A percentile compares a stretch with the other conserved stretches of the same genome.
These are phyloP conservation scores for Cryptoprocta ferox DNA, from an alignment of 2,797 vertebrate genomes.

Conservation along the genomic window DNA sequence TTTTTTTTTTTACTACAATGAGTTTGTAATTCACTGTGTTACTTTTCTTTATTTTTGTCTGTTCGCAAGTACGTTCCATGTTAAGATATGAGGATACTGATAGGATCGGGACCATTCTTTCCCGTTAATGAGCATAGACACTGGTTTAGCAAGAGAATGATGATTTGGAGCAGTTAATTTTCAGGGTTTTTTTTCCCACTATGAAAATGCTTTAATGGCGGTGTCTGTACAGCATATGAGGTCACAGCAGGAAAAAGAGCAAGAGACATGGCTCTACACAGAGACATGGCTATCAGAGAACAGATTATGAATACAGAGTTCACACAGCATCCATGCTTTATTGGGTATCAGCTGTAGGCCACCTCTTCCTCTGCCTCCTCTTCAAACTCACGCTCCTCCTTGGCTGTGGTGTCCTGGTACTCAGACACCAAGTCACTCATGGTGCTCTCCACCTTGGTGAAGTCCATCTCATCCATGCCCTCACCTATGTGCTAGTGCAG, in stretches of 20 bases:
- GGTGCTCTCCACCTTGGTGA: not conserved
- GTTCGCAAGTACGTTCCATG: not conserved
- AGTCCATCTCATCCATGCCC: not conserved
- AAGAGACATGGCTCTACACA: not conserved
- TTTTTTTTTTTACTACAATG: not conserved
- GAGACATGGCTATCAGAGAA: not conserved
- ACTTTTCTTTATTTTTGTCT: conserved; percentile 21
- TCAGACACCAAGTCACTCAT: not conserved
- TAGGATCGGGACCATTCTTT: not conserved
- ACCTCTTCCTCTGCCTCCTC: not conserved
- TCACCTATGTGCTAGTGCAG: not conserved
- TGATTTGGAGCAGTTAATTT: not conserved
- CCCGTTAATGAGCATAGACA: not conserved
- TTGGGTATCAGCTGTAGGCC: not conserved
- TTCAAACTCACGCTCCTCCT: not conserved
- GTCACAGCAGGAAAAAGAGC: not conserved
- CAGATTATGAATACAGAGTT: not conserved
- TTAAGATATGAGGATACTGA: not conserved
- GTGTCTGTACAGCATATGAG: not conserved
- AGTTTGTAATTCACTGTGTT: not conserved
- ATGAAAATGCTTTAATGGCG: not conserved
- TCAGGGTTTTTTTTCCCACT: not conserved
- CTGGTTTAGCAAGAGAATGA: conserved; percentile 2
- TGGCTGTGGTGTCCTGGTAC: not conserved
- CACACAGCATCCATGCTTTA: not conserved